Percentiles rank a stretch among this genome's conserved stretches.
These are phyloP conservation scores for Hermetia illucens DNA, from an alignment of 1,140 invertebrate species.

Conservation along the genomic window DNA sequence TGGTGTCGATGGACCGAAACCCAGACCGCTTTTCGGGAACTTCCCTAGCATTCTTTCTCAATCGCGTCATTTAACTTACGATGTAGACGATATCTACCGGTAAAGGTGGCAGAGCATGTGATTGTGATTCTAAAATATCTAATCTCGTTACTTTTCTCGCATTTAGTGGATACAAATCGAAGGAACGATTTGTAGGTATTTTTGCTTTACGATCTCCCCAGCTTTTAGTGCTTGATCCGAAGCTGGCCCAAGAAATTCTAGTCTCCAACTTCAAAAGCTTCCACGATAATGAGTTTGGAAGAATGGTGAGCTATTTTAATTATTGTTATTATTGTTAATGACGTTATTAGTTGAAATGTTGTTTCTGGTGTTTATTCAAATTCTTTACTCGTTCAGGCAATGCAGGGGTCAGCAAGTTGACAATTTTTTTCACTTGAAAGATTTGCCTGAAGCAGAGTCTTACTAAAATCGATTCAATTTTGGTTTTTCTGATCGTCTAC, in stretches of 20 bases:
- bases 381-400: no score
- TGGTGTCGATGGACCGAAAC: slow-evolving; percentile 20
- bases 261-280: slow-evolving; percentile 29
- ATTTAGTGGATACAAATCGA: slow-evolving; percentile 1
- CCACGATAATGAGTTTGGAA: slow-evolving; percentile 11
- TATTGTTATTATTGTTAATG: no score
- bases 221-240: slow-evolving; percentile 29
- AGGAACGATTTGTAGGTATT: slow-evolving; percentile 13
- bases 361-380: no score
- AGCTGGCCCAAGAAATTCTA: slow-evolving; percentile 29
- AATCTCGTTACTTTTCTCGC: background rate
- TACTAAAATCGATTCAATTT: no score
- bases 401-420: no score
- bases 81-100: slow-evolving; percentile 4
- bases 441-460: no score
- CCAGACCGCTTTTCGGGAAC: slow-evolving; percentile 18
- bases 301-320: background rate
- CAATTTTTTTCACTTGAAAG: no score
- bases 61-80: slow-evolving; percentile 19
- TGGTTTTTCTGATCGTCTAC: no score
- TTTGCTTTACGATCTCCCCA: slow-evolving; percentile 21
- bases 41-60: slow-evolving; percentile 13
- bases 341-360: no score
- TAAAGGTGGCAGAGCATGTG: no score
- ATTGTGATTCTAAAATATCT: no score